phyloP scores from a whole-genome alignment of 2,113 vertebrate genomes.

The Microcebus ravelobensis region DNA sequence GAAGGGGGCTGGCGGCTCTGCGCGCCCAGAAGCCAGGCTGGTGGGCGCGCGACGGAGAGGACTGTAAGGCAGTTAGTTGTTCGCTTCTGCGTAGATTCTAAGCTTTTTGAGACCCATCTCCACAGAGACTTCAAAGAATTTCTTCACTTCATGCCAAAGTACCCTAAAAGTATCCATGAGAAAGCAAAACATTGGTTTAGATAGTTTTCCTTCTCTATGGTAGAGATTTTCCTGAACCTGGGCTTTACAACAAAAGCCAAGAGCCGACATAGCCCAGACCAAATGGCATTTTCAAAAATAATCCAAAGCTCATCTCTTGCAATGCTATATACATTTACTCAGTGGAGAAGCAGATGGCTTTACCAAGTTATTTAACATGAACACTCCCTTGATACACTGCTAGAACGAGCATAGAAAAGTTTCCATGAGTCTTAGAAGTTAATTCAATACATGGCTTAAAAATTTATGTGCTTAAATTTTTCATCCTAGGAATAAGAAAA shows the following conservation, averaged over 20 bases:
- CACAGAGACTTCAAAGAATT: not conserved
- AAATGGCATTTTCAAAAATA: not conserved
- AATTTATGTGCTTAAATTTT: conserved; percentile 16
- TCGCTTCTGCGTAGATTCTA: not conserved
- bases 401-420: not conserved
- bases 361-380: not conserved
- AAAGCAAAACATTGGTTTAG: not conserved
- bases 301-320: not conserved
- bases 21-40: not conserved
- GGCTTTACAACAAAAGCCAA: not conserved
- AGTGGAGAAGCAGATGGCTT: not conserved
- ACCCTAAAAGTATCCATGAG: not conserved
- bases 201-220: not conserved
- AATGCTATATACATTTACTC: not conserved
- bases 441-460: conserved; percentile 15
- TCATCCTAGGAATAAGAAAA: conserved; percentile 47
- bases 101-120: not conserved
- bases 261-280: not conserved
- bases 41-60: not conserved
- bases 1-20: no score
- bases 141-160: not conserved
- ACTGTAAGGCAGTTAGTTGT: accelerated
- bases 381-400: not conserved
- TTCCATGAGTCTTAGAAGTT: not conserved
- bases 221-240: not conserved